Conservation (phyloP, 1,140 invertebrate species). For the Papilio machaon region DNA sequence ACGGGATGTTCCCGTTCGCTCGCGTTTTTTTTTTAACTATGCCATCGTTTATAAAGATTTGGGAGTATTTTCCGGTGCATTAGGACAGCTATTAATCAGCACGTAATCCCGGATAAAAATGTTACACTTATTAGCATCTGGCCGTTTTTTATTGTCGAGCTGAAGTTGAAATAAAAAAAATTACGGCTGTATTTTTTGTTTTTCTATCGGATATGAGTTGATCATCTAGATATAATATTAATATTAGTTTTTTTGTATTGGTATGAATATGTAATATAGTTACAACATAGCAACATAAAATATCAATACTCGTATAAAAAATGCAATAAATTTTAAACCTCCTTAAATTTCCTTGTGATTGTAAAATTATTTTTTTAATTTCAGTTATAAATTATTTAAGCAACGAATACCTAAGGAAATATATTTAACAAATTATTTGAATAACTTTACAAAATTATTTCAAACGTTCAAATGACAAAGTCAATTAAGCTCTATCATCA, state of each 20-base stretch:
- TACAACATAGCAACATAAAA: too few species aligned
- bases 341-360: too few species aligned
- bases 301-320: too few species aligned
- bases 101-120: constrained; percentile 40
- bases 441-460: constrained; percentile 11
- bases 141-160: neutral
- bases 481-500: neutral
- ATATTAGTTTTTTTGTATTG: neutral
- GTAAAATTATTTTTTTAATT: neutral
- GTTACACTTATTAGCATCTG: constrained; percentile 24
- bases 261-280: too few species aligned
- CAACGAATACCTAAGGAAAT: neutral
- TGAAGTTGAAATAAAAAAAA: neutral
- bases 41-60: constrained; percentile 61
- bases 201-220: neutral
- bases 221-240: neutral
- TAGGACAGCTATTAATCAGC: constrained; percentile 65
- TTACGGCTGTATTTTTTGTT: neutral
- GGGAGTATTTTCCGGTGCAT: constrained; percentile 51
- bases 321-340: neutral
- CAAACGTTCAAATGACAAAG: neutral
- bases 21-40: constrained; percentile 45
- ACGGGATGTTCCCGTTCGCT: constrained; percentile 40
- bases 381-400: neutral
- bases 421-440: neutral